These are phyloP conservation scores for Tragelaphus scriptus DNA, from an alignment of 2,113 vertebrate genomes.

Conservation along the genomic window DNA sequence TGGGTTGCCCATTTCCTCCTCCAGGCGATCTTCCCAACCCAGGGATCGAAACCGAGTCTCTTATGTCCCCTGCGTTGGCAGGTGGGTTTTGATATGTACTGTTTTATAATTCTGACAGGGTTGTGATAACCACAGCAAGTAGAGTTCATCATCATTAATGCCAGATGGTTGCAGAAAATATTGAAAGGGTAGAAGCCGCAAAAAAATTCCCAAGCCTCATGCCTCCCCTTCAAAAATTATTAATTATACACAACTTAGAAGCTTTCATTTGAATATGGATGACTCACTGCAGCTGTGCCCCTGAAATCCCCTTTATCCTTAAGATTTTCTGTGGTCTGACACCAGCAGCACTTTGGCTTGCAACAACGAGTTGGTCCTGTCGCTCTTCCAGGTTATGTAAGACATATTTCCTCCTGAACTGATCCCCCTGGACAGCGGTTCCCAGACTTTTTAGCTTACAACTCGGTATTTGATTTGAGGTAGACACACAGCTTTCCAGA, in stretches of 20 bases:
- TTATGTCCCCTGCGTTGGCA: not conserved
- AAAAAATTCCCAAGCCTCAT: not conserved
- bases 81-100: not conserved
- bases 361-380: not conserved
- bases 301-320: not conserved
- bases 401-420: not conserved
- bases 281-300: not conserved
- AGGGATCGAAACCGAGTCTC: not conserved
- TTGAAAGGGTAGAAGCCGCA: not conserved
- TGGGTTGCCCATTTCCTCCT: not conserved
- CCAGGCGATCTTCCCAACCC: not conserved
- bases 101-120: not conserved
- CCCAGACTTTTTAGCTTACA: not conserved
- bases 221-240: not conserved
- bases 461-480: not conserved
- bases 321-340: not conserved
- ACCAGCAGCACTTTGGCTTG: not conserved
- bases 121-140: not conserved
- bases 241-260: not conserved
- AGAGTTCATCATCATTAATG: not conserved
- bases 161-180: conserved; percentile 31
- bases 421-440: not conserved
- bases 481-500: not conserved
- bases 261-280: not conserved
- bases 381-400: not conserved